phyloP scores from a whole-genome alignment of 2,113 vertebrate genomes.

The Dromiciops gliroides region DNA sequence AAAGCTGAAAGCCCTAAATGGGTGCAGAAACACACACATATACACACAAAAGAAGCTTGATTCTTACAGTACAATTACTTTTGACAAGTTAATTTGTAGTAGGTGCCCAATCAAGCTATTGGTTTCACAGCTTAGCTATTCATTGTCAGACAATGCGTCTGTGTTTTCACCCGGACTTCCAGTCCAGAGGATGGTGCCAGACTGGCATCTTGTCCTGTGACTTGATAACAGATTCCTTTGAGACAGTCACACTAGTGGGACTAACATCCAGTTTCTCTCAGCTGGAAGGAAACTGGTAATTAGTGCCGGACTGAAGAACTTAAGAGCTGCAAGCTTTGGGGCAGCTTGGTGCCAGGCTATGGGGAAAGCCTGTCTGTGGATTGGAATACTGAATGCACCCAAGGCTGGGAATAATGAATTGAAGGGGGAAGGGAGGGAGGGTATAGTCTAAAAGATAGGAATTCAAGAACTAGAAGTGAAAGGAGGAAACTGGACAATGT shows the following conservation, averaged over 20 bases:
- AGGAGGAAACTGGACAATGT: background rate
- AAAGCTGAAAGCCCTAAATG: background rate
- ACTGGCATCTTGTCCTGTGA: slow-evolving; percentile 61
- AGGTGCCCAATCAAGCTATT: slow-evolving; percentile 67
- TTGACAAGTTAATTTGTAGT: slow-evolving; percentile 76
- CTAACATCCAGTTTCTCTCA: slow-evolving; percentile 56
- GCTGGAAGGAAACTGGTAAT: slow-evolving; percentile 56
- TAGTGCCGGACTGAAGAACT: slow-evolving; percentile 49
- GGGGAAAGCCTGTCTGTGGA: slow-evolving; percentile 52
- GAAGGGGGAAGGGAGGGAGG: slow-evolving; percentile 27
- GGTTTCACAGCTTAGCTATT: slow-evolving; percentile 78
- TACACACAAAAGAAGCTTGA: background rate
- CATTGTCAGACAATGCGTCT: slow-evolving; percentile 73
- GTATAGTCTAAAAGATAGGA: background rate
- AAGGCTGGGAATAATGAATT: slow-evolving; percentile 1
- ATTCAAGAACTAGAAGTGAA: slow-evolving; percentile 10
- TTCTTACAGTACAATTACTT: slow-evolving; percentile 43
- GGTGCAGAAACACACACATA: background rate
- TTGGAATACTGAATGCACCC: slow-evolving; percentile 5
- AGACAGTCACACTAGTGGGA: slow-evolving; percentile 48
- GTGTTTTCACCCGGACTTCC: slow-evolving; percentile 67
- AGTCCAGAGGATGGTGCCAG: slow-evolving; percentile 64
- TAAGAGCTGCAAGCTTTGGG: slow-evolving; percentile 14
- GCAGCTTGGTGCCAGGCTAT: slow-evolving; percentile 42
- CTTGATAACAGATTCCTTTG: slow-evolving; percentile 67